Evolutionary conservation across 2,797 vertebrate genomes (phyloP).

Genomic region (Mycteria americana): DNA sequence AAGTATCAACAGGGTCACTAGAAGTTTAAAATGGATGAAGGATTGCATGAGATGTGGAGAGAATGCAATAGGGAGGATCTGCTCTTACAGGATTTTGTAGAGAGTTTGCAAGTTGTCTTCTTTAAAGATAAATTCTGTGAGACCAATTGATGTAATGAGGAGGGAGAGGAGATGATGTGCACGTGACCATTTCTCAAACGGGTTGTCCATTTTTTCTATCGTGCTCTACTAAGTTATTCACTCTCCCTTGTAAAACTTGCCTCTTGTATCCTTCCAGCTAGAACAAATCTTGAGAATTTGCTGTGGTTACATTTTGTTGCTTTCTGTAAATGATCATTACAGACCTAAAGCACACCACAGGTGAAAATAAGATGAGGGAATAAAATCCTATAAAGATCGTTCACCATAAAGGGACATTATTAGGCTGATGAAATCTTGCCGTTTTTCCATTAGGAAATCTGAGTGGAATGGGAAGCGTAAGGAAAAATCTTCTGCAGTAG

Average conservation of each 20-base stretch:
- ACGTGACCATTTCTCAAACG: background rate
- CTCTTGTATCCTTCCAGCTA: background rate
- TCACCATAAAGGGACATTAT: background rate
- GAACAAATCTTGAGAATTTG: background rate
- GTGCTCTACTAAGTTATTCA: background rate
- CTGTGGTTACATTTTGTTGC: background rate
- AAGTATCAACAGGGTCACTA: background rate
- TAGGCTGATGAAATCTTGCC: background rate
- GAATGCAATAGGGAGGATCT: background rate
- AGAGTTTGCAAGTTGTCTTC: background rate
- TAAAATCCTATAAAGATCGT: background rate
- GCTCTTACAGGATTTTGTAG: background rate
- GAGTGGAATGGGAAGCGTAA: background rate
- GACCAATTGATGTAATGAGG: background rate
- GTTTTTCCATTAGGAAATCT: background rate
- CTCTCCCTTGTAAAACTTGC: background rate
- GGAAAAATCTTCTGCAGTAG: background rate
- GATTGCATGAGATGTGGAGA: background rate
- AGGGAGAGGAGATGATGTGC: background rate
- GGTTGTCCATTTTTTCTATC: background rate
- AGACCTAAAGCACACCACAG: background rate
- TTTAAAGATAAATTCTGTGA: background rate
- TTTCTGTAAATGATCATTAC: background rate
- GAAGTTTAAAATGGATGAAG: background rate
- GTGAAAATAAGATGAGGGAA: background rate